Conservation (phyloP, 2,113 vertebrate genomes). For the Dryoscopus gambensis region DNA sequence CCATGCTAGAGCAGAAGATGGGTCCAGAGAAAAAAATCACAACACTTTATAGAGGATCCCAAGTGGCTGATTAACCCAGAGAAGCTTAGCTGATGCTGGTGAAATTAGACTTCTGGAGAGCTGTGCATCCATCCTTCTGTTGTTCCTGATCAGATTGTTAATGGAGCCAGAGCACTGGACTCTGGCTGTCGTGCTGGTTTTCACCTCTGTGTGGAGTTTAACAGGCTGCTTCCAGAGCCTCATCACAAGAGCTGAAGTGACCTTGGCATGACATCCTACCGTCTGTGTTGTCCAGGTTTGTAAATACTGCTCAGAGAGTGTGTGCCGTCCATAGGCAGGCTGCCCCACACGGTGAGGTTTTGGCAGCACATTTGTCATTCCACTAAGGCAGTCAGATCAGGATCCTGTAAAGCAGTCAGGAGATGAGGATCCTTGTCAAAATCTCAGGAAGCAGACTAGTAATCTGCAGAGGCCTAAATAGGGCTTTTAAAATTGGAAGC, state of each 20-base stretch:
- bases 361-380: not conserved
- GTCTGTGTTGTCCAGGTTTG: not conserved
- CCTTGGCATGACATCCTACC: not conserved
- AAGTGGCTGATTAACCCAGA: not conserved
- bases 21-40: not conserved
- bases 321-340: fast-evolving
- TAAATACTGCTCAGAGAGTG: fast-evolving
- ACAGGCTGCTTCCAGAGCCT: not conserved
- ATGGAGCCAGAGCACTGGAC: not conserved
- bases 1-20: not conserved
- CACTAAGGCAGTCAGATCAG: not conserved
- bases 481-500: slow-evolving; percentile 39
- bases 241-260: not conserved
- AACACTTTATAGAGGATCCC: not conserved
- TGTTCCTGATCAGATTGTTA: not conserved
- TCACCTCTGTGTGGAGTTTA: not conserved
- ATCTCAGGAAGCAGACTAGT: not conserved
- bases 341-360: not conserved
- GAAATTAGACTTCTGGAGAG: not conserved
- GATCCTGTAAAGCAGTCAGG: not conserved
- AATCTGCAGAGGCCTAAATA: slow-evolving; percentile 28
- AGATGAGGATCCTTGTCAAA: slow-evolving; percentile 15
- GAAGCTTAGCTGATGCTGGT: not conserved
- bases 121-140: not conserved
- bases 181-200: not conserved